Evolutionary conservation across 2,113 vertebrate genomes (phyloP).

Genomic region (Buteo buteo): DNA sequence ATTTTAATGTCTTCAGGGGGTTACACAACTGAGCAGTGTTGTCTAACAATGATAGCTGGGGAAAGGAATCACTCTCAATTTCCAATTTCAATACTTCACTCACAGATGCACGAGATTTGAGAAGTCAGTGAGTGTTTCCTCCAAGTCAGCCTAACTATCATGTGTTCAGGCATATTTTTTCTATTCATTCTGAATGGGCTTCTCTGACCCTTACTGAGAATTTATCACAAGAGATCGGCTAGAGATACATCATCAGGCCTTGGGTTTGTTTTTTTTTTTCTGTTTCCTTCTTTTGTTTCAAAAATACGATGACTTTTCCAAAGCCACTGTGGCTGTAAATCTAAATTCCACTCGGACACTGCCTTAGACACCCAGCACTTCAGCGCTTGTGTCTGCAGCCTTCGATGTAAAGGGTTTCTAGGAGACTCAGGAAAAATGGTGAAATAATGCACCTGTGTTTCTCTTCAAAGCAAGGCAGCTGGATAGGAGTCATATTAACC

Average conservation of each 20-base stretch:
- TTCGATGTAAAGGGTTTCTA: not conserved
- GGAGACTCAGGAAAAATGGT: not conserved
- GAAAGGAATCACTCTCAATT: not conserved
- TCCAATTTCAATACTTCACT: not conserved
- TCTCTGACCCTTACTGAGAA: not conserved
- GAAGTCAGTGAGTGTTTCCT: not conserved
- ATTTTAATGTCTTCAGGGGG: constrained; percentile 54
- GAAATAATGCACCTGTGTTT: not conserved
- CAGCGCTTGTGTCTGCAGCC: not conserved
- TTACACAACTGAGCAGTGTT: not conserved
- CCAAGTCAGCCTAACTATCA: not conserved
- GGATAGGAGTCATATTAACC: not conserved
- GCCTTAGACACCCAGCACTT: not conserved
- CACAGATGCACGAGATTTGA: constrained; percentile 26
- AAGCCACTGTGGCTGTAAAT: not conserved
- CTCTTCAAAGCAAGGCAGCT: not conserved
- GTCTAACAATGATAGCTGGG: constrained; percentile 5
- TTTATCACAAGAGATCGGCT: not conserved
- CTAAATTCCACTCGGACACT: not conserved
- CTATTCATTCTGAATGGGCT: not conserved
- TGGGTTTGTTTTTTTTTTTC: not conserved
- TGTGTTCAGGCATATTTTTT: not conserved
- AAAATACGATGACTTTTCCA: not conserved
- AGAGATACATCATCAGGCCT: not conserved
- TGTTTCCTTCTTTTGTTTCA: not conserved